Conservation (phyloP, 2,888 invertebrate genomes). For the Camptogramma bilineatum region DNA sequence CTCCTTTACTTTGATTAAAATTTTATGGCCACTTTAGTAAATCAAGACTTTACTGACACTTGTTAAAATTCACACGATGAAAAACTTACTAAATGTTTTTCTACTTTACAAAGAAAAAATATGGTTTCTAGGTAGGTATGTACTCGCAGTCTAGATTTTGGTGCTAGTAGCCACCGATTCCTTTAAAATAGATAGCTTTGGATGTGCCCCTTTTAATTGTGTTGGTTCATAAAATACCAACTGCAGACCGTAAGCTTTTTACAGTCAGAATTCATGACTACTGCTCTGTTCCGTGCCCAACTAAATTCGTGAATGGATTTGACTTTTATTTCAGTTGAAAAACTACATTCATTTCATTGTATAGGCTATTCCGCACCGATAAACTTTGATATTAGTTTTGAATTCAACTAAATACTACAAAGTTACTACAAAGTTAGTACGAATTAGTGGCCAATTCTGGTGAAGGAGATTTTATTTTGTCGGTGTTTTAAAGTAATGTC, state of each 20-base stretch:
- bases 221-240: constrained; percentile 5
- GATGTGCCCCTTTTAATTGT: background rate
- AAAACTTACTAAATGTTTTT: background rate
- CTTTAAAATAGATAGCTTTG: background rate
- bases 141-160: background rate
- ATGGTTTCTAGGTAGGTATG: too few species aligned
- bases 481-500: too few species aligned
- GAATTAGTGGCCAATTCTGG: too few species aligned
- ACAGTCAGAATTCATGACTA: constrained; percentile 34
- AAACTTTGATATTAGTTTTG: background rate
- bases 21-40: too few species aligned
- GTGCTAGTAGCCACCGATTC: background rate
- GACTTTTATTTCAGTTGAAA: constrained; percentile 13
- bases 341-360: constrained; percentile 8
- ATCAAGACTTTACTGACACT: too few species aligned
- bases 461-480: too few species aligned
- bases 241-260: constrained; percentile 9
- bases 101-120: too few species aligned
- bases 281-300: constrained; percentile 5
- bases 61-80: too few species aligned
- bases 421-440: too few species aligned
- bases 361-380: background rate
- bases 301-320: constrained; percentile 9
- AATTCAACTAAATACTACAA: constrained; percentile 29
- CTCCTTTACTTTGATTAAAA: too few species aligned